phyloP scores from a whole-genome alignment of 2,113 vertebrate species.

The Tinamus guttatus region DNA sequence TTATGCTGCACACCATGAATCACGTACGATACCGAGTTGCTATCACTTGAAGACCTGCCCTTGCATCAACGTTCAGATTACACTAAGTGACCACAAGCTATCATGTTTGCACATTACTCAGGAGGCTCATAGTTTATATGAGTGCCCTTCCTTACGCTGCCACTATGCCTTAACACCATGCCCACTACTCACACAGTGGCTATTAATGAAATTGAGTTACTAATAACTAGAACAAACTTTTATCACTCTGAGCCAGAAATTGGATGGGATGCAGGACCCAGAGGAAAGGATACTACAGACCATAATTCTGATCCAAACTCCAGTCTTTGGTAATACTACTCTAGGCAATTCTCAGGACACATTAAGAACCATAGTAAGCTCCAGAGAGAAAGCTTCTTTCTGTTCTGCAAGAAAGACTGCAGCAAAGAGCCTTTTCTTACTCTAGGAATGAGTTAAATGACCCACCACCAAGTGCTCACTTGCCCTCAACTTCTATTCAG shows the following conservation, averaged over 20 bases:
- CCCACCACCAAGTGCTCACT: fast-evolving
- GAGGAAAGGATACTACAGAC: not conserved
- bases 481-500: not conserved
- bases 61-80: not conserved
- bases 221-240: not conserved
- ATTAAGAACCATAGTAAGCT: not conserved
- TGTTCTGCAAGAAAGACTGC: not conserved
- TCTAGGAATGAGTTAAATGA: not conserved
- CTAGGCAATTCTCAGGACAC: not conserved
- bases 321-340: not conserved
- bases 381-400: not conserved
- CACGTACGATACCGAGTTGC: fast-evolving
- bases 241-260: not conserved
- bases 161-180: not conserved
- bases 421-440: not conserved
- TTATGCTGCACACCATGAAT: not conserved
- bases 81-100: not conserved
- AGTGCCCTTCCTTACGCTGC: not conserved
- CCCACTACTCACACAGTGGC: not conserved
- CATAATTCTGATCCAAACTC: not conserved
- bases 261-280: not conserved
- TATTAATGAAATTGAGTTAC: not conserved
- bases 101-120: not conserved
- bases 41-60: not conserved
- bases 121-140: not conserved